Evolutionary conservation across 2,113 vertebrate species (phyloP), one percentile per base, ranked within the genome.

Genomic region (Syngnathoides biaculeatus): DNA sequence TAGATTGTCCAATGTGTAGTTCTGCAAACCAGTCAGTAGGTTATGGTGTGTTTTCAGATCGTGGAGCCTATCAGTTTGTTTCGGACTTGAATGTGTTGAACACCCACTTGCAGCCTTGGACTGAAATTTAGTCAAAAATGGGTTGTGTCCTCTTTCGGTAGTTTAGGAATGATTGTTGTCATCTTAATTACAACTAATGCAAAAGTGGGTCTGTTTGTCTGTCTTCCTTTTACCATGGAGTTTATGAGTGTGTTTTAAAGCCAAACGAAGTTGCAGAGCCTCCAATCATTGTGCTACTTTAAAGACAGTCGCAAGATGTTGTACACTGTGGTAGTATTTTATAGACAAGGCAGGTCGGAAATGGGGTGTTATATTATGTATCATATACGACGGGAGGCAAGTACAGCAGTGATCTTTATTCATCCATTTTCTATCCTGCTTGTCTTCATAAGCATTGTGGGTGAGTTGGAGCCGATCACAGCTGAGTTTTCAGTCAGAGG

Each of bases 341-440:
- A 24, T 9, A 20, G 38, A 35, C 9, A 1, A 60, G 20, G 58
- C 22, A 3, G 17, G 3, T 24, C 9, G 42, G 2, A 7, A 4
- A 5, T 40, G 20, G 14, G 35, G 22, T 60, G 5, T 66, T 45
- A 68, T 3, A 65, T 53, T 67, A 19, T 22, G 24, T 11, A 14
- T 79, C 74, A 72, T 68, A 57, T 78, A 70, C 76, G 39, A 67
- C 68, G 73, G 67, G 75, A 82, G 77, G 53, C 58, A 20, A 47
- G 19, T 1, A 38, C 15, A 43, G 42, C 62, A 42, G 55, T 64
- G 35, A 68, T 75, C 22, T 56, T 19, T 22, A 24, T 13, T 5
- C 22, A 24, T 55, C 11, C 22, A 11, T 12, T 11, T 24, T 55
- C n/a, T 13, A 55, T 55, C 3, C 11, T 0, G 10, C 22, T 55